Evolutionary conservation across 2,797 vertebrate species (phyloP), one percentile per base, ranked within the genome.

Genomic region (Falco columbarius): DNA sequence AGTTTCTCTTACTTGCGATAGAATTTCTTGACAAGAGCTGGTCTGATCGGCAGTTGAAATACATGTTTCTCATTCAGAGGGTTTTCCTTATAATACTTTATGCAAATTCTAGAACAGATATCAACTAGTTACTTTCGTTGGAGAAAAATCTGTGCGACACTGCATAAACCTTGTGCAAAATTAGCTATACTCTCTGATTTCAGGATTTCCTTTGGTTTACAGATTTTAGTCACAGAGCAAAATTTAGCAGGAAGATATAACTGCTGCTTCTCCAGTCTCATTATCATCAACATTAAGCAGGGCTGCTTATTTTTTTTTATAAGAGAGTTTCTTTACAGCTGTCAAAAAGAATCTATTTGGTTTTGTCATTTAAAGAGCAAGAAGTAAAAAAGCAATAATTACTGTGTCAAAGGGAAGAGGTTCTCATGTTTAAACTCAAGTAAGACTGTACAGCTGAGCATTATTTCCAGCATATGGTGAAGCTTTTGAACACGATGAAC

Each of bases 391-490:
- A 42, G 12, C 66, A 88, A 42, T 70, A 91, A 97, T 98, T 97
- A 99, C 99, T 99, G 99, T 58, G 99, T 99, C 93, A 99, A 98
- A 82, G 98, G 98, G 96, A 99, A 99, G 89, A 99, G 99, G 22
- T 98, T 98, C 85, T 99, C 99, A 2, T 99, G 99, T 56, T 99
- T 98, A 95, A 99, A 98, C 83, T 97, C 98, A 92, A 99, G 98
- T 82, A 99, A 99, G 70, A 98, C 98, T 67, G 98, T 98, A 97
- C 99, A 99, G 97, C 98, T 99, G 97, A 98, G 97, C 65, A 99
- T 81, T 63, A 99, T 98, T 97, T 99, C 99, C 97, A 99, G 98
- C 97, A 99, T 98, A 36, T 99, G 99, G 98, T 99, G 99, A 83
- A 99, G 98, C 98, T 99, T 99, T 66, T 98, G 98, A 58, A 99